Evolutionary conservation across 2,888 invertebrate genomes (phyloP), one percentile per base, ranked within the genome.

Genomic region (Aporophyla nigra): DNA sequence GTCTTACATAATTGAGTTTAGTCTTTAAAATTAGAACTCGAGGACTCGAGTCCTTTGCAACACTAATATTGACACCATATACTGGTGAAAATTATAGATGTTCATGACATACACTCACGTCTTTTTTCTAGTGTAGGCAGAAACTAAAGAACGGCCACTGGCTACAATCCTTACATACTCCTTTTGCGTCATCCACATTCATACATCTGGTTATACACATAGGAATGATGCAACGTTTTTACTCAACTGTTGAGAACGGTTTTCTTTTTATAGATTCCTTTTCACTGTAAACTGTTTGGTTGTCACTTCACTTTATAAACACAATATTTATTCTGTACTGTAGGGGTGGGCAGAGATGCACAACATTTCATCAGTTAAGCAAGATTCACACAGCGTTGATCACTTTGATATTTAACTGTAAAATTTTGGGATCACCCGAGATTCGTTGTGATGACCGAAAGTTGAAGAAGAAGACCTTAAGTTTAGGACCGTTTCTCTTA

Each of bases 301-400:
- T 0, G 21, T 43, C 49, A 76, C 49, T 68, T 68, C 3, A 51
- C 56, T 68, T 58, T 1, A 27, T n/a, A 59, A 19, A 40, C n/a
- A 27, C 43, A 56, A 27, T 49, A 46, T 54, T 4, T 9, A n/a
- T 49, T 6, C 9, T 51, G 5, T 77, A 49, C 27, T 51, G 24
- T 51, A 73, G 58, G 40, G 24, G 19, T 27, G 27, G 49, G 75
- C 70, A 78, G 40, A 24, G 46, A 24, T 33, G 9, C 40, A 7
- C 9, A 43, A 43, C 9, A 9, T 43, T 9, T 43, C 43, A 43
- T 43, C 5, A 3, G 49, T 65, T 19, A 12, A 9, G 5, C 14
- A 66, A 33, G 7, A 24, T 63, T 43, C 43, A 43, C n/a, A 43
- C 5, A 1, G n/a, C 5, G 1, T 24, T 16, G 16, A 24, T 43